phyloP scores from a whole-genome alignment of 2,113 vertebrate genomes.

The Calyptomena viridis region DNA sequence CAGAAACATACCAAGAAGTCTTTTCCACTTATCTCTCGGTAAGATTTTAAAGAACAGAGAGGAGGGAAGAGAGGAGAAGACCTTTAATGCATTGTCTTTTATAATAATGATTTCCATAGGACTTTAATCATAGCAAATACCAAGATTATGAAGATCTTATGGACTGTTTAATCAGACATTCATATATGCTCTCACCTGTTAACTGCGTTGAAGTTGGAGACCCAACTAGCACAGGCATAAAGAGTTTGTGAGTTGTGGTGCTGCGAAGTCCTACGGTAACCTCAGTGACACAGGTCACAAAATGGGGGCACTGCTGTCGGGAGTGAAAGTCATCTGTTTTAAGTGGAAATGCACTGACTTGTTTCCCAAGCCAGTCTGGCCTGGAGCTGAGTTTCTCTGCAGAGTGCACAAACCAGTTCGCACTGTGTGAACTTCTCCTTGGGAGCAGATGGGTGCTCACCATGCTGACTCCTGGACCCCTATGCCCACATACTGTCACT shows the following conservation, averaged over 20 bases:
- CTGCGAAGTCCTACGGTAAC: accelerated
- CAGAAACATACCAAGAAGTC: neutral
- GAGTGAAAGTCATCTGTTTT: slow-evolving; percentile 30
- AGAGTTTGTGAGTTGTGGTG: neutral
- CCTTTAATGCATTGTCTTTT: neutral
- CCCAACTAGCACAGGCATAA: accelerated
- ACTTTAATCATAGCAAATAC: neutral
- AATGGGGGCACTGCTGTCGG: neutral
- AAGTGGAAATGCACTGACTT: neutral
- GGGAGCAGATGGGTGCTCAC: accelerated
- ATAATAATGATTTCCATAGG: neutral
- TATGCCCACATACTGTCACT: accelerated
- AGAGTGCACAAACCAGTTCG: neutral
- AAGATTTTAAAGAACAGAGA: neutral
- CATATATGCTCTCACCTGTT: neutral
- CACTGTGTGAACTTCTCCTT: accelerated
- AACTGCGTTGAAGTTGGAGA: neutral
- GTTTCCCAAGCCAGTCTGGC: neutral
- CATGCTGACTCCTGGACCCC: accelerated
- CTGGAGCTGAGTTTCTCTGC: slow-evolving; percentile 1
- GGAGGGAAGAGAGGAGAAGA: neutral
- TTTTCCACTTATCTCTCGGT: neutral
- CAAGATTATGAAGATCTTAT: neutral
- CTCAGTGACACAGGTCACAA: neutral
- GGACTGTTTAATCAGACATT: neutral